phyloP scores from a whole-genome alignment of 2,113 vertebrate genomes.

The Ancistrus triradiatus region DNA sequence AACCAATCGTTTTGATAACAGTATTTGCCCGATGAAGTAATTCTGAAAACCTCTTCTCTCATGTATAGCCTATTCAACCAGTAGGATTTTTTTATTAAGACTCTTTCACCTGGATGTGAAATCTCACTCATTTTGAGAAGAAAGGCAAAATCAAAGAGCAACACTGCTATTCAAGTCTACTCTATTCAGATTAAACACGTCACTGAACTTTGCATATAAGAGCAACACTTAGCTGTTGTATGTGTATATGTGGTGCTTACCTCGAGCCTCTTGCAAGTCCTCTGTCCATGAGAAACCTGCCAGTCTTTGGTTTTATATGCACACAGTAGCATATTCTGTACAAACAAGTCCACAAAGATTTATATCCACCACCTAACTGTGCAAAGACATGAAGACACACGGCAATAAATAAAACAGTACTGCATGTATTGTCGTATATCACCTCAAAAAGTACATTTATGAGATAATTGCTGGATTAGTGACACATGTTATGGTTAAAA shows the following conservation, averaged over 20 bases:
- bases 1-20: constrained; percentile 26
- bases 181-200: not conserved
- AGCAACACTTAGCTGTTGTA: not conserved
- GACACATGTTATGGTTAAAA: not conserved
- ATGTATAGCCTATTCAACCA: not conserved
- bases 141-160: not conserved
- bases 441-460: constrained; percentile 4
- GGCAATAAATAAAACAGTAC: constrained; percentile 58
- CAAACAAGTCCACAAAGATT: too few relatives aligned
- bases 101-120: not conserved
- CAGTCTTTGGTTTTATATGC: constrained; percentile 52
- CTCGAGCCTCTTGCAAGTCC: constrained; percentile 6
- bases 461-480: not conserved
- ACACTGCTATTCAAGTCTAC: not conserved
- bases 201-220: not conserved
- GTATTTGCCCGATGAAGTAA: not conserved
- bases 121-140: not conserved
- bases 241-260: constrained; percentile 5
- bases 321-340: constrained; percentile 29
- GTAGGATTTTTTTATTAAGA: constrained; percentile 22
- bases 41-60: not conserved
- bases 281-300: constrained; percentile 1
- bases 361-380: constrained; percentile 17
- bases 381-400: constrained; percentile 27
- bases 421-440: constrained; percentile 20